Base-by-base conservation (phyloP, 2,113 vertebrate species). In the Pelmatolapia mariae region DNA sequence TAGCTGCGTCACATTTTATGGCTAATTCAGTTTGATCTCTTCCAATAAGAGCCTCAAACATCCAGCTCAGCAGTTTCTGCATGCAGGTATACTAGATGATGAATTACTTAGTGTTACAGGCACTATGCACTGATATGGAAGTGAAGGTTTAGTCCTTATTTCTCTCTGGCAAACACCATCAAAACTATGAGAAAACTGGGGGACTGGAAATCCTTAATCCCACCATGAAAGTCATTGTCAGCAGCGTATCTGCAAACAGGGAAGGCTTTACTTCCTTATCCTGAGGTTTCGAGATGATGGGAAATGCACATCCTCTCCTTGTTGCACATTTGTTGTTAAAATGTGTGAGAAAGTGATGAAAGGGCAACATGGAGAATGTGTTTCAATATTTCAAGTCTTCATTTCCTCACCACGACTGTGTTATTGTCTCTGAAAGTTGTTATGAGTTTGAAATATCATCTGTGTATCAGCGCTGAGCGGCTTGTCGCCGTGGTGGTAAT, bases 381-480 rank as follows among this genome's bases (percentile, higher is more conserved):
- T 76, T 87, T 89, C 78, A 80, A 82, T 78, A 76, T 90, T 85
- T 89, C 71, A 80, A 59, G 80, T 50, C 47, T 68, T 89, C 24
- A 73, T 87, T 84, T 85, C 82, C 43, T 79, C 40, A 4, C 40
- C 57, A 36, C 3, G 12, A 82, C 19, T 50, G 47, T 36, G 63
- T 85, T 61, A 86, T 87, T 92, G 66, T 86, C 80, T 83, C 57
- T 86, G 66, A 87, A 53, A 87, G 68, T 85, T 79, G 71, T 73
- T 73, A 24, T 31, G 87, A 63, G 36, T 87, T 79, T 87, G 87
- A 89, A 91, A 93, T 76, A 87, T 88, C 84, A 87, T 86, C 79
- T 13, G 66, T 81, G 81, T 40, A 83, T 81, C 68, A 36, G 68
- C 10, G 2, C 54, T 2, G 47, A 47, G 78, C 7, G 4, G 29